Conservation (phyloP, 2,113 vertebrate genomes). For the Triplophysa dalaica region DNA sequence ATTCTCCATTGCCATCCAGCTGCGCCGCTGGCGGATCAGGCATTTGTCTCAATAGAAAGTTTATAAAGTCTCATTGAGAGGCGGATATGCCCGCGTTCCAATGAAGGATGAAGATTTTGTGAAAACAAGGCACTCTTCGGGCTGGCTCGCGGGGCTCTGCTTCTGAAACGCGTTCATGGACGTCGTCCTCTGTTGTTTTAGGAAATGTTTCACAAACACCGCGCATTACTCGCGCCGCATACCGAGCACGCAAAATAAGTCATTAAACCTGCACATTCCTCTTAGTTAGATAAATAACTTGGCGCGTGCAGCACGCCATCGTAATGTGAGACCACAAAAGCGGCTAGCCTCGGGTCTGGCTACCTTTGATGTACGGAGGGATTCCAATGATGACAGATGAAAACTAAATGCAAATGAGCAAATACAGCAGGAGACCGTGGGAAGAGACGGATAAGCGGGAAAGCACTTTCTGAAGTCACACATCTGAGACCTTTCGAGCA, state of each 20-base stretch:
- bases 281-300: slow-evolving; percentile 2
- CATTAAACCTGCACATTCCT: slow-evolving; percentile 21
- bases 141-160: neutral
- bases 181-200: slow-evolving; percentile 21
- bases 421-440: slow-evolving; percentile 46
- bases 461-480: slow-evolving; percentile 61
- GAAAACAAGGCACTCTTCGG: neutral
- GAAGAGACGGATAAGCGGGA: slow-evolving; percentile 61
- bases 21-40: slow-evolving; percentile 43
- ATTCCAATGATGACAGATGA: slow-evolving; percentile 67
- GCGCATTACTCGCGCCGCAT: slow-evolving; percentile 4
- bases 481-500: slow-evolving; percentile 59
- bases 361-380: slow-evolving; percentile 52
- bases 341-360: slow-evolving; percentile 58
- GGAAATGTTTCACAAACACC: slow-evolving; percentile 32
- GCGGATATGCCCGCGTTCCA: slow-evolving; percentile 4
- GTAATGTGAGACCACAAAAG: neutral
- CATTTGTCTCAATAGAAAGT: slow-evolving; percentile 52
- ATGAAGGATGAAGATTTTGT: slow-evolving; percentile 34
- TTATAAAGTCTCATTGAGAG: slow-evolving; percentile 44
- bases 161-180: neutral
- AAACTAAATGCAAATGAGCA: slow-evolving; percentile 71
- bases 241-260: neutral
- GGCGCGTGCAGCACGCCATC: neutral
- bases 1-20: slow-evolving; percentile 39